These are phyloP conservation scores for Bufo gargarizans DNA, from an alignment of 2,113 vertebrate species.

Conservation along the genomic window DNA sequence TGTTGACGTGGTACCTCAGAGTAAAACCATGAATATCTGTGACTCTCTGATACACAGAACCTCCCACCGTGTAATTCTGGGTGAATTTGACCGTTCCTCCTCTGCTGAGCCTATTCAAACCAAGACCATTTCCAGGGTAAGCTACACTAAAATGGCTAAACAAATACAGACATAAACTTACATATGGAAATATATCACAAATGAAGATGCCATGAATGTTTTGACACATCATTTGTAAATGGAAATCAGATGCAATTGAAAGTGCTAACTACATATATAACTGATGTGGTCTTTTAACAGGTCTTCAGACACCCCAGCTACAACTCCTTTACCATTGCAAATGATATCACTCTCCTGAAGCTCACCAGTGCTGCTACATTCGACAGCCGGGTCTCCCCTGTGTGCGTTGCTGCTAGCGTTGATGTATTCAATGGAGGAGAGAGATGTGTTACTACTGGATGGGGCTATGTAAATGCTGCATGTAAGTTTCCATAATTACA, in stretches of 20 bases:
- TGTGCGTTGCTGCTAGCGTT: constrained; percentile 71
- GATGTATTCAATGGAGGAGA: constrained; percentile 73
- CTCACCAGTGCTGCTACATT: constrained; percentile 71
- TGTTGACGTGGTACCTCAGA: no score
- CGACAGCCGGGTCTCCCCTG: constrained; percentile 68
- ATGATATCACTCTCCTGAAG: constrained; percentile 82
- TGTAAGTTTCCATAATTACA: no score
- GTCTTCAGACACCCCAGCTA: constrained; percentile 79
- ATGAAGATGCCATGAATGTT: no score
- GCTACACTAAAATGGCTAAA: background rate
- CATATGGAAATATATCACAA: background rate
- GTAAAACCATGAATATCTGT: no score
- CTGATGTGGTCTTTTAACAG: constrained; percentile 61
- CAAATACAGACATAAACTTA: background rate
- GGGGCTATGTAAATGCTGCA: constrained; percentile 69
- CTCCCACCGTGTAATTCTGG: no score
- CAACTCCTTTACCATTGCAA: constrained; percentile 69
- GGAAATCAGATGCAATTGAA: no score
- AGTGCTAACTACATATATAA: no score
- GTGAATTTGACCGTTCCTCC: no score
- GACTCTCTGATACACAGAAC: no score
- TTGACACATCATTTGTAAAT: no score
- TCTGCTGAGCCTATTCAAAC: constrained; percentile 62
- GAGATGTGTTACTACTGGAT: constrained; percentile 79
- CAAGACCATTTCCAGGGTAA: constrained; percentile 77